These are phyloP conservation scores for Lacerta viridis DNA, from an alignment of 2,797 vertebrate genomes.

Conservation along the genomic window DNA sequence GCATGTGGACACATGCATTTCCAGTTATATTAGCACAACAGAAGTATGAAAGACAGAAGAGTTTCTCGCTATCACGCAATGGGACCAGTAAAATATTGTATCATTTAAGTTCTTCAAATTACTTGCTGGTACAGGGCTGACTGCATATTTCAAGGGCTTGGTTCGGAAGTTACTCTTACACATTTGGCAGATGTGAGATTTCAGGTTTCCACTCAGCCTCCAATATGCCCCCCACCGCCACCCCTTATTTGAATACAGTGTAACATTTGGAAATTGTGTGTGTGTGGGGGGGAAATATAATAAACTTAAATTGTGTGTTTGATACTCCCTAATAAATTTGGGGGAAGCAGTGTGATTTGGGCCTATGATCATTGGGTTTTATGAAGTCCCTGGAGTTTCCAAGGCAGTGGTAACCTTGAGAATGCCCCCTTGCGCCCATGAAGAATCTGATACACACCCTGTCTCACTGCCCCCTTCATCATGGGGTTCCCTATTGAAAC, in stretches of 20 bases:
- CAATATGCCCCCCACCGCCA: background rate
- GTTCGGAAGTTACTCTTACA: background rate
- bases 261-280: background rate
- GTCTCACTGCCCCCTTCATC: too few relatives aligned
- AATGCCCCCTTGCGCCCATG: too few relatives aligned
- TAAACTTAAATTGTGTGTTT: background rate
- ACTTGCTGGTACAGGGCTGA: background rate
- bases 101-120: background rate
- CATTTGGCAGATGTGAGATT: background rate
- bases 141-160: background rate
- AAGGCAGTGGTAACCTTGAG: background rate
- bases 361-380: background rate
- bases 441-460: too few relatives aligned
- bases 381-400: background rate
- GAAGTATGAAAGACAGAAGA: background rate
- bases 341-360: background rate
- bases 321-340: background rate
- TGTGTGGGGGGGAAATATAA: background rate
- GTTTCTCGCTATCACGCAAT: background rate
- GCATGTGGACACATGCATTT: background rate
- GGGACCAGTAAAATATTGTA: background rate
- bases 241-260: background rate
- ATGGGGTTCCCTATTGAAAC: too few relatives aligned
- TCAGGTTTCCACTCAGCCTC: background rate
- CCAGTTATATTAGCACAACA: background rate